phyloP scores from a whole-genome alignment of 2,888 invertebrate genomes.

The Morpho deidamia region DNA sequence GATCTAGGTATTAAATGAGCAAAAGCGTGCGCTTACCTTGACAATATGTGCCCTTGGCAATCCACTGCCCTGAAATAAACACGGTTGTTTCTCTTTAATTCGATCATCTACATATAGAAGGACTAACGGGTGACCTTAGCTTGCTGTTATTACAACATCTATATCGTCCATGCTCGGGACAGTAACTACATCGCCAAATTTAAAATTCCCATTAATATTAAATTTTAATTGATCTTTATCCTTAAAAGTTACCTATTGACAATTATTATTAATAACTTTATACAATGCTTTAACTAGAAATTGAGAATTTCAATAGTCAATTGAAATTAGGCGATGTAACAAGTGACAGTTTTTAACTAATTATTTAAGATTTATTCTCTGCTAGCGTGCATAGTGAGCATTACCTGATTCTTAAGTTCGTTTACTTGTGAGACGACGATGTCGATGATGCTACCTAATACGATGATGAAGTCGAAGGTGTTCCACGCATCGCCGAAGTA shows the following conservation, averaged over 20 bases:
- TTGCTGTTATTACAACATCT: constrained; percentile 63
- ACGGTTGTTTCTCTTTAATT: constrained; percentile 39
- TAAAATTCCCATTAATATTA: constrained; percentile 30
- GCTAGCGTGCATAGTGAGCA: constrained; percentile 14
- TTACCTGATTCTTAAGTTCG: constrained; percentile 85
- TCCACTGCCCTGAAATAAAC: constrained; percentile 72
- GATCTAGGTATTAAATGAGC: neutral
- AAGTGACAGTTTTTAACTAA: constrained; percentile 32
- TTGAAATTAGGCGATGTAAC: constrained; percentile 28
- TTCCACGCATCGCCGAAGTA: constrained; percentile 99
- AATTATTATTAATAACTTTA: too few species aligned
- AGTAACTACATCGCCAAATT: constrained; percentile 51
- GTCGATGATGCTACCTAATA: constrained; percentile 97
- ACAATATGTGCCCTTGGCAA: constrained; percentile 60
- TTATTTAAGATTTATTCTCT: constrained; percentile 7
- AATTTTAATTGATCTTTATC: neutral
- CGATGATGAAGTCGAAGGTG: constrained; percentile 97
- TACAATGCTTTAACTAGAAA: too few species aligned
- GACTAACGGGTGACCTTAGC: constrained; percentile 13
- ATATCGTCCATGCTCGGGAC: constrained; percentile 67
- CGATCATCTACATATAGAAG: constrained; percentile 24
- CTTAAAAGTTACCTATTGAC: too few species aligned
- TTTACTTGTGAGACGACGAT: constrained; percentile 98
- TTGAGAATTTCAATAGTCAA: constrained; percentile 12
- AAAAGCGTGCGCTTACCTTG: constrained; percentile 62